Conservation (phyloP, 2,888 invertebrate species). For the Pandemis cinnamomeana region DNA sequence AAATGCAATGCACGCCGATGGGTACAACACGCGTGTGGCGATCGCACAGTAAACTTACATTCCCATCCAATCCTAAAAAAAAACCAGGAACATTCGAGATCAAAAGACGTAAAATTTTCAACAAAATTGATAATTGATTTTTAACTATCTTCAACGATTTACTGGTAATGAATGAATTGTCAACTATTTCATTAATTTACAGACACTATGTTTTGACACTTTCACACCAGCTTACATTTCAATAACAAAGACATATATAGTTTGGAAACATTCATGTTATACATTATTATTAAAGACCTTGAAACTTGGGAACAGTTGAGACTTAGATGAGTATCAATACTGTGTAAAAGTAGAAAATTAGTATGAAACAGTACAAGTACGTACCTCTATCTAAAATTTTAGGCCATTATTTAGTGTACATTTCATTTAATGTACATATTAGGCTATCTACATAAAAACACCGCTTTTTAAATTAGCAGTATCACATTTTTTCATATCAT, state of each 20-base stretch:
- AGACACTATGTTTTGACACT: not conserved
- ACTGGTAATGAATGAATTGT: not conserved
- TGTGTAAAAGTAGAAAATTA: slow-evolving; percentile 73
- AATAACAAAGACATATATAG: not conserved
- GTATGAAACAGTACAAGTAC: slow-evolving; percentile 44
- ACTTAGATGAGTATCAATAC: slow-evolving; percentile 62
- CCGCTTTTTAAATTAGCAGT: slow-evolving; percentile 14
- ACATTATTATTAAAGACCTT: not conserved
- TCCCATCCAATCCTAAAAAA: slow-evolving; percentile 19
- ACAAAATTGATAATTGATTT: not conserved
- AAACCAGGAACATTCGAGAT: slow-evolving; percentile 29
- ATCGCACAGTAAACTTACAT: slow-evolving; percentile 26
- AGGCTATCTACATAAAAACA: slow-evolving; percentile 28
- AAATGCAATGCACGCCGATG: slow-evolving; percentile 48
- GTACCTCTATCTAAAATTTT: slow-evolving; percentile 24
- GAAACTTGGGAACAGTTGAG: slow-evolving; percentile 24
- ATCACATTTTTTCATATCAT: slow-evolving; percentile 32
- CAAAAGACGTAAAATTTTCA: slow-evolving; percentile 42
- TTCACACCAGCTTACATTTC: not conserved
- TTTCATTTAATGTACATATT: slow-evolving; percentile 20
- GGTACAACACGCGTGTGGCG: slow-evolving; percentile 3
- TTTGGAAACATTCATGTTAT: not conserved
- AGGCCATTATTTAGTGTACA: slow-evolving; percentile 29
- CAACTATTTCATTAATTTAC: not conserved
- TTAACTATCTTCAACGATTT: not conserved